Conservation (phyloP, 1,140 invertebrate species). For the Lepidostoma basale region DNA sequence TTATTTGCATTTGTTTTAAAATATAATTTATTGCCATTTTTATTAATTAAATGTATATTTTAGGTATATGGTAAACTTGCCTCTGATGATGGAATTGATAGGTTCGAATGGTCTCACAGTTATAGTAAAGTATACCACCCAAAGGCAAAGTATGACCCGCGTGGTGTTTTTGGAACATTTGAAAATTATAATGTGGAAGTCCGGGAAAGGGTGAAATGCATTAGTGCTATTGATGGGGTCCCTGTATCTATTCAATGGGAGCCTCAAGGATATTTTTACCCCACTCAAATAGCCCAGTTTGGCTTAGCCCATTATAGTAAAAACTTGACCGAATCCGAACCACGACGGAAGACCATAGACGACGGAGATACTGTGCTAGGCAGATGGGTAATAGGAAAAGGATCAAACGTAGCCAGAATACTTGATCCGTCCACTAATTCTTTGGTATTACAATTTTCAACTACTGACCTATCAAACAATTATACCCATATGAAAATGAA, state of each 20-base stretch:
- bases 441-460: slow-evolving; percentile 73
- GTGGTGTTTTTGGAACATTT: slow-evolving; percentile 93
- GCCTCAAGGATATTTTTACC: slow-evolving; percentile 92
- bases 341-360: slow-evolving; percentile 72
- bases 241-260: slow-evolving; percentile 96
- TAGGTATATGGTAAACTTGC: slow-evolving; percentile 79
- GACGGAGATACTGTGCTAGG: slow-evolving; percentile 72
- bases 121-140: slow-evolving; percentile 91
- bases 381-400: slow-evolving; percentile 71
- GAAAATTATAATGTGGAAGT: slow-evolving; percentile 97
- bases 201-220: slow-evolving; percentile 92
- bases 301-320: slow-evolving; percentile 97
- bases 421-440: slow-evolving; percentile 64
- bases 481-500: slow-evolving; percentile 75
- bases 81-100: slow-evolving; percentile 70
- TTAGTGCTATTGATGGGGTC: slow-evolving; percentile 90
- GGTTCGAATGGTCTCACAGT: slow-evolving; percentile 94
- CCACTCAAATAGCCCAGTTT: slow-evolving; percentile 98
- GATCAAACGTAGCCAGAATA: slow-evolving; percentile 66
- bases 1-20: too few relatives aligned
- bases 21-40: too few relatives aligned
- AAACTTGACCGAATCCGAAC: slow-evolving; percentile 82
- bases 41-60: slow-evolving; percentile 41
- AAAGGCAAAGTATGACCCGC: slow-evolving; percentile 84
- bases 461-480: slow-evolving; percentile 70